These are phyloP conservation scores for Artibeus jamaicensis DNA, from an alignment of 2,797 vertebrate species.

Conservation along the genomic window DNA sequence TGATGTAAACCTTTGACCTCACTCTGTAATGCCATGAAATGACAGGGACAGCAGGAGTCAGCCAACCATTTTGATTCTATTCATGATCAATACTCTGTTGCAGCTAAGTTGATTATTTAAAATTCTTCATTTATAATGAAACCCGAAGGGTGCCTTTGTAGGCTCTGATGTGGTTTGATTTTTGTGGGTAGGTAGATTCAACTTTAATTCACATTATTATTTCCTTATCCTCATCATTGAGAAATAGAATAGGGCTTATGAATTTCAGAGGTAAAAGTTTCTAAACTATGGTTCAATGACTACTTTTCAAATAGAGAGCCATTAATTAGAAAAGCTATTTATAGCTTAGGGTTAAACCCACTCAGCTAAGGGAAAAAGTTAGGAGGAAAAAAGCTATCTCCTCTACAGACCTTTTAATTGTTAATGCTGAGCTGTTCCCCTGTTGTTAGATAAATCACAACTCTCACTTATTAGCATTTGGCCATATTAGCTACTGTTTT, in stretches of 20 bases:
- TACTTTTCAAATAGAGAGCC: conserved; percentile 75
- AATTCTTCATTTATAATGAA: not conserved
- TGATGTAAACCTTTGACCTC: not conserved
- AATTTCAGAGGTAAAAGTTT: conserved; percentile 60
- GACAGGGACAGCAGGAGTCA: not conserved
- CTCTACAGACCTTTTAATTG: conserved; percentile 78
- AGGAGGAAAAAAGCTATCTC: conserved; percentile 65
- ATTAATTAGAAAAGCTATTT: conserved; percentile 78
- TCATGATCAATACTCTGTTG: not conserved
- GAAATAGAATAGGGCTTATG: not conserved
- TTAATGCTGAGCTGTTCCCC: conserved; percentile 72
- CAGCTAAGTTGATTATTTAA: not conserved
- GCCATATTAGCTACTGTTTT: conserved; percentile 80
- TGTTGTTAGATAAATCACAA: conserved; percentile 80
- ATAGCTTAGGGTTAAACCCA: conserved; percentile 69
- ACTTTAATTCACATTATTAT: not conserved
- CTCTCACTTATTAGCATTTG: conserved; percentile 80
- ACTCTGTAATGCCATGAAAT: not conserved
- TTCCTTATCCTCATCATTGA: not conserved
- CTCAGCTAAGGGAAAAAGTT: conserved; percentile 53
- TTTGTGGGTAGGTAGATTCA: not conserved
- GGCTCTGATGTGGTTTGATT: not conserved
- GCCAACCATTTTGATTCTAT: not conserved
- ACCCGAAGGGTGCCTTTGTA: not conserved
- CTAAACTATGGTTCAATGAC: conserved; percentile 73